Evolutionary conservation across 2,113 vertebrate species (phyloP).

Genomic region (Pitta sordida): DNA sequence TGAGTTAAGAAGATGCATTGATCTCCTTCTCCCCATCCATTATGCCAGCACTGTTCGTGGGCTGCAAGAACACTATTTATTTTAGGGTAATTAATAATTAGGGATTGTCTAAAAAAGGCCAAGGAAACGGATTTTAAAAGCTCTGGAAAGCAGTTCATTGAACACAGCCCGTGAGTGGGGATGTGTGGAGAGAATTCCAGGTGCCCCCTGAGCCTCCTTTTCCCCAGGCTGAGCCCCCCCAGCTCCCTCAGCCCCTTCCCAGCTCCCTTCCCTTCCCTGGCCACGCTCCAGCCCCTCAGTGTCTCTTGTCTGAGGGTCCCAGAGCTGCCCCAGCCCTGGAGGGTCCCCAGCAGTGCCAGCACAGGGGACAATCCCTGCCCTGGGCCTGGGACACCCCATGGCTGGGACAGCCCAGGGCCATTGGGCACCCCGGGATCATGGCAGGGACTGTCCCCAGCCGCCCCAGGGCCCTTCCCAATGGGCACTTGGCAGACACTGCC

Average conservation of each 20-base stretch:
- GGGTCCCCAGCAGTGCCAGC: no score
- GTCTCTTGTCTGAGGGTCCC: no score
- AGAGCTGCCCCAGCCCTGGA: no score
- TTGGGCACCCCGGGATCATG: neutral
- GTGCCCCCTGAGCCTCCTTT: neutral
- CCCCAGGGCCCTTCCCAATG: neutral
- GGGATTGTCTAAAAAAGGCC: neutral
- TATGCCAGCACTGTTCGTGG: neutral
- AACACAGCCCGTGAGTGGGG: rapidly evolving
- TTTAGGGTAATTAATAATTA: neutral
- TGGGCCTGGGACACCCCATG: neutral
- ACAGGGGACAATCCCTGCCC: no score
- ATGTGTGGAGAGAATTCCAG: neutral
- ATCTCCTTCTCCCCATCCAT: neutral
- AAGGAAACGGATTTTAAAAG: neutral
- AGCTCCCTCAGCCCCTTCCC: neutral
- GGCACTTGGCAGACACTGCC: no score
- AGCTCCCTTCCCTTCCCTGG: no score
- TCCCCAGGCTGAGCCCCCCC: neutral
- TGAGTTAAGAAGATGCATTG: neutral
- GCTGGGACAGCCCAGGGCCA: neutral
- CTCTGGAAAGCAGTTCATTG: neutral
- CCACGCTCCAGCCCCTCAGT: no score
- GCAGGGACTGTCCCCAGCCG: neutral
- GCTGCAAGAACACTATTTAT: neutral